phyloP scores from a whole-genome alignment of 2,797 vertebrate species.

The Enteromius viviparus region DNA sequence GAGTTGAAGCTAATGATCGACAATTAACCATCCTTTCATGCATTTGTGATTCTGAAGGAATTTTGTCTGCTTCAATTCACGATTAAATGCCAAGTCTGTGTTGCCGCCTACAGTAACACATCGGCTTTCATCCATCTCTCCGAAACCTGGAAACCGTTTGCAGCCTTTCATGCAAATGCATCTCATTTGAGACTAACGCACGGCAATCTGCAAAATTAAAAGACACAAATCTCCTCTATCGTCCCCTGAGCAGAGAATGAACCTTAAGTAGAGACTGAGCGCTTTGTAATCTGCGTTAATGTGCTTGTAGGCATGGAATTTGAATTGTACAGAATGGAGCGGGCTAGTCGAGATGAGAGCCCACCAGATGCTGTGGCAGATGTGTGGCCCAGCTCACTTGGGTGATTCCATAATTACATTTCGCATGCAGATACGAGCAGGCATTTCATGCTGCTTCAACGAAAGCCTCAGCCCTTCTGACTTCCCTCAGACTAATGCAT shows the following conservation, averaged over 20 bases:
- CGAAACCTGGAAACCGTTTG: conserved; percentile 38
- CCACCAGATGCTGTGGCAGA: conserved; percentile 82
- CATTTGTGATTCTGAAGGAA: not conserved
- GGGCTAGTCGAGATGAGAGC: conserved; percentile 69
- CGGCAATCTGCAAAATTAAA: conserved; percentile 49
- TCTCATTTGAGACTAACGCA: conserved; percentile 43
- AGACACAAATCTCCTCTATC: conserved; percentile 54
- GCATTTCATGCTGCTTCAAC: conserved; percentile 53
- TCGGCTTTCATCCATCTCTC: conserved; percentile 32
- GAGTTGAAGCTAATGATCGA: not conserved
- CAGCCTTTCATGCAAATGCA: conserved; percentile 49
- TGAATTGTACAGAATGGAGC: conserved; percentile 72
- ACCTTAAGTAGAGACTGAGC: conserved; percentile 77
- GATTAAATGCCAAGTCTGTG: conserved; percentile 7
- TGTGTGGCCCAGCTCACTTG: conserved; percentile 74
- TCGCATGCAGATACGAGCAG: conserved; percentile 73
- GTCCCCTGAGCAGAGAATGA: conserved; percentile 73
- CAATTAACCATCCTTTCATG: conserved; percentile 1
- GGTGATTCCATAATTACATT: conserved; percentile 80
- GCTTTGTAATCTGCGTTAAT: conserved; percentile 84
- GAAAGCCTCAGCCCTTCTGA: conserved; percentile 45
- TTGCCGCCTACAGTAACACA: conserved; percentile 14
- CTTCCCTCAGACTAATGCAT: conserved; percentile 57
- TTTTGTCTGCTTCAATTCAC: conserved; percentile 22
- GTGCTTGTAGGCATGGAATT: conserved; percentile 82